Base-by-base conservation (phyloP, 2,113 vertebrate species). In the Oncorhynchus tshawytscha region DNA sequence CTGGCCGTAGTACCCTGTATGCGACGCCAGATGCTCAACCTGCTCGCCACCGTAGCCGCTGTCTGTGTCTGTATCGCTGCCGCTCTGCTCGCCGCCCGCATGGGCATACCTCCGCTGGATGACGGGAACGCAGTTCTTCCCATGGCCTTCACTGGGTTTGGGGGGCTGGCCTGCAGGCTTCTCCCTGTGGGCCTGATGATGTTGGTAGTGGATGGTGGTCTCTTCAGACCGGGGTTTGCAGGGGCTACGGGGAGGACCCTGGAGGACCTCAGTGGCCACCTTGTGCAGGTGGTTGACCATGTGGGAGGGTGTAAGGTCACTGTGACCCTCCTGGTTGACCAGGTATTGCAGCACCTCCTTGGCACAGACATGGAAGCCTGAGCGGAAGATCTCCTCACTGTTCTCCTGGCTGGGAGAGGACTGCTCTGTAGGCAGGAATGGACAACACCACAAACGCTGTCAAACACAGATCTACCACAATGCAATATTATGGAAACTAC, bases 51-150 rank as follows among this genome's bases (percentile, higher is more conserved):
- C 98, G 0, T 99, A 99, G 54, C 98, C 98, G 13, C 98, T 99
- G 94, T 99, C 98, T 7, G 97, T 99, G 88, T 99, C 98, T 0
- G 98, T 99, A 84, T 99, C 98, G 0, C 96, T 99, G 75, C 97
- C 97, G 0, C 98, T 99, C 92, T 97, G 97, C 90, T 98, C 97
- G 1, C 96, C 86, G 3, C 95, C 92, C 0, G 88, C 91, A 18
- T 92, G 93, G 15, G 96, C 92, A 1, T 96, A 97, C 73, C 95
- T 96, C 86, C 98, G 88, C 90, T 96, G 96, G 90, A 99, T 99
- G 76, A 99, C 98, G 0, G 98, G 97, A 77, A 99, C 98, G 12
- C 98, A 99, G 94, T 99, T 99, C 78, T 96, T 96, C 16, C 96
- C 95, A 0, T 95, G 96, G 29, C 95, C 96, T 82, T 98, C 96